Base-by-base conservation (phyloP, 2,797 vertebrate genomes). In the Cottoperca gobio region DNA sequence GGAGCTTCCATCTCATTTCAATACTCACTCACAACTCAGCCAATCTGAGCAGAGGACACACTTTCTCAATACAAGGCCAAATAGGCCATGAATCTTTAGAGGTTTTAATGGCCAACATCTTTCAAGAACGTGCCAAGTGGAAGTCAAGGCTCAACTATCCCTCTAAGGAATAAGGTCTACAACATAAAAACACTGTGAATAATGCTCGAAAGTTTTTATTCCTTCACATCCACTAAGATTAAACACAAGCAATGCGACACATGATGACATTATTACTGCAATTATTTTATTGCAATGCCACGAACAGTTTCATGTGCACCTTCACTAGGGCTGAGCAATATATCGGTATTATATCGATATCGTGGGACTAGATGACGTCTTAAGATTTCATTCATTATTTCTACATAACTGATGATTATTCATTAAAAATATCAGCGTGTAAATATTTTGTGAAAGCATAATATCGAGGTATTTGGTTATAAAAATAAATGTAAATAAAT, bases 61-160 rank as follows among this genome's bases (percentile, higher is more conserved):
- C 82, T 86, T 87, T 82, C 67, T 78, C 70, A 86, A 83, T 28
- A 35, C 63, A 75, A 83, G 74, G 79, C 75, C 81, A 46, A 77
- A 58, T 31, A 61, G 53, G 28, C 71, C 24, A 72, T 76, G n/a
- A 87, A 81, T 83, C 74, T 73, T 81, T 57, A 58, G n/a, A 11
- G n/a, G 28, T 28, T 83, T 88, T 73, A 87, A 84, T 70, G 45
- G 21, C 8, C 16, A 69, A 63, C 81, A 77, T 91, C 84, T 80
- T 76, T 84, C 78, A 82, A 67, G 40, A 49, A 24, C 0, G 1
- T 28, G 70, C 48, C 75, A 81, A 39, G 59, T 42, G n/a, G 52
- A 67, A 85, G 78, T 81, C 63, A 83, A 75, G 72, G 71, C 81
- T 82, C 66, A 82, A 62, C 72, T 23, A 67, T n/a, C 23, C 33